Percentiles rank a stretch among this genome's conserved stretches.
Conservation (phyloP, 2,888 invertebrate species). For the Chirona hameri region DNA sequence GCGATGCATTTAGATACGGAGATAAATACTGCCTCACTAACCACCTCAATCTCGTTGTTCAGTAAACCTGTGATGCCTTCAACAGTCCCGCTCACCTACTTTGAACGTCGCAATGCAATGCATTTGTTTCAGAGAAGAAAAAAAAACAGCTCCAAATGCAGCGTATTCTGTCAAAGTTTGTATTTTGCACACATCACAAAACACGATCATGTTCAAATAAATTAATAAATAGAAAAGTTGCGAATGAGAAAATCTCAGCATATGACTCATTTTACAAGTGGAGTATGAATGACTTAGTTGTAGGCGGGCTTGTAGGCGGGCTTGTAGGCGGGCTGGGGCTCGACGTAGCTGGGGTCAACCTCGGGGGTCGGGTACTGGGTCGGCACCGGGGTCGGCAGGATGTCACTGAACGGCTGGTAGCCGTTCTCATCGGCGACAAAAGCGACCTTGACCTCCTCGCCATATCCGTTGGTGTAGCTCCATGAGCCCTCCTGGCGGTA, state of each 20-base stretch:
- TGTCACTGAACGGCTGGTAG: slow-evolving; percentile 12
- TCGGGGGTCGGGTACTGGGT: slow-evolving; percentile 12
- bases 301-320: too few species aligned
- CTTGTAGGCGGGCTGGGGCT: slow-evolving; percentile 10
- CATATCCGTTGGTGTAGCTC: background rate
- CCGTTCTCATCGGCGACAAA: slow-evolving; percentile 13
- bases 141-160: too few species aligned
- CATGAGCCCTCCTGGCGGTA: slow-evolving; percentile 22
- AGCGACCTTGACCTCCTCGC: background rate
- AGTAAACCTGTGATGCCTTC: too few species aligned
- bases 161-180: background rate
- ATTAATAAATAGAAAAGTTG: background rate
- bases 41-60: too few species aligned
- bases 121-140: too few species aligned
- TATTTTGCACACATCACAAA: background rate
- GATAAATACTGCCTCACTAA: too few species aligned
- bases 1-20: too few species aligned
- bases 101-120: too few species aligned
- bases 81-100: too few species aligned
- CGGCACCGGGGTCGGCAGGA: slow-evolving; percentile 14
- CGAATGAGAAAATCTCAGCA: background rate
- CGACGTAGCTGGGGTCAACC: background rate
- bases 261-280: background rate
- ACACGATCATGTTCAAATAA: background rate
- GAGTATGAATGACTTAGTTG: too few species aligned